Percentiles rank a stretch among this genome's conserved stretches.
Evolutionary conservation across 2,113 vertebrate genomes (phyloP).

Genomic region (Pollimyrus isidori): DNA sequence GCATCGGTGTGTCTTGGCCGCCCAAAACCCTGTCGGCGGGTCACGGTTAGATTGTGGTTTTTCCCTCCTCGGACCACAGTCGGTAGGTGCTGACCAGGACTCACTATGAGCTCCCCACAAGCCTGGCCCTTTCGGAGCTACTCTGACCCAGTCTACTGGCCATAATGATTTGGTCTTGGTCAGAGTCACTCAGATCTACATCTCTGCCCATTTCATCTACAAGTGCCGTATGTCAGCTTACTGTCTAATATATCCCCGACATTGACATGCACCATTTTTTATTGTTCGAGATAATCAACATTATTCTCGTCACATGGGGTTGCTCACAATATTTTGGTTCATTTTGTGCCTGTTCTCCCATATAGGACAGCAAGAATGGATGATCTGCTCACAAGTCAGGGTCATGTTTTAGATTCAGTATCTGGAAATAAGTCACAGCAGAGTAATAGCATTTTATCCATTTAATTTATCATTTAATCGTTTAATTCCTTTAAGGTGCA

Average conservation of each 20-base stretch:
- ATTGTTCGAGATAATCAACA: not conserved
- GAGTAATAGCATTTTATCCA: not conserved
- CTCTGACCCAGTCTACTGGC: not conserved
- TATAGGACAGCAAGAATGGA: not conserved
- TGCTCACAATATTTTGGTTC: not conserved
- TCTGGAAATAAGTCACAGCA: not conserved
- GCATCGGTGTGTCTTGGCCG: not conserved
- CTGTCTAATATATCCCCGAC: not conserved
- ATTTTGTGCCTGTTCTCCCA: not conserved
- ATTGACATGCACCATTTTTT: not conserved
- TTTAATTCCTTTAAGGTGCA: constrained; percentile 2
- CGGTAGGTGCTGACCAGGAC: not conserved
- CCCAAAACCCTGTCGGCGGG: not conserved
- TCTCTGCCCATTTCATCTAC: not conserved
- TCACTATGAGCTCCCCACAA: not conserved
- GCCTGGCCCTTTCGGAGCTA: not conserved
- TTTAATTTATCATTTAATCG: not conserved
- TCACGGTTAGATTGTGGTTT: not conserved
- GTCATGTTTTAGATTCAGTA: not conserved
- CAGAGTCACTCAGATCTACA: not conserved
- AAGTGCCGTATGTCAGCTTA: not conserved
- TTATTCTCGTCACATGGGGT: not conserved
- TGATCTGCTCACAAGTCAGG: not conserved
- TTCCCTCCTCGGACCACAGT: not conserved
- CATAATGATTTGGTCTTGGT: not conserved